Base-by-base conservation (phyloP, 1,140 invertebrate species). In the Frieseomelitta varia region DNA sequence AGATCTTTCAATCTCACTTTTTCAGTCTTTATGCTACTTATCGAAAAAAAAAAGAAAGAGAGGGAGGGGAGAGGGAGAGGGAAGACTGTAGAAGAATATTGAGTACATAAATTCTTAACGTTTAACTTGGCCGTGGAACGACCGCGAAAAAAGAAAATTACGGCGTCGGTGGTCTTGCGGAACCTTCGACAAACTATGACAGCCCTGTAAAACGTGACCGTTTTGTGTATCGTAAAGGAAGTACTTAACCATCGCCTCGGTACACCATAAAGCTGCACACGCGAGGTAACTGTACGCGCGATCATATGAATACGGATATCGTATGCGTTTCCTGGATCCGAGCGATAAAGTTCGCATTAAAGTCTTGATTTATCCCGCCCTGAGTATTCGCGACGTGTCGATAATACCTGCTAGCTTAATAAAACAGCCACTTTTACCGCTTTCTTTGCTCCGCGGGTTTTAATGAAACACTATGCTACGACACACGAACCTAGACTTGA, bases 211-310 rank as follows among this genome's bases (percentile, higher is more conserved):
- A 83, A 77, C 75, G 67, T 63, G 30, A 69, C 56, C 76, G 76
- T 84, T 67, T 72, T 72, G 68, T 71, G 51, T 79, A 83, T 85
- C 71, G 73, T 61, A 56, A 53, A 75, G 76, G 65, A 84, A 79
- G 75, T 75, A 47, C 39, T 47, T 47, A 74, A 74, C 71, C 79
- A 65, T 82, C 79, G 67, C 72, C 80, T 77, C 12, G 84, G 51
- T 53, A 71, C 47, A 82, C 51, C 74, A 65, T 69, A 69, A 85
- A 85, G 27, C 69, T 82, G 79, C 84, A 24, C 27, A 56, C 47
- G 27, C 56, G 34, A 79, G 19, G 47, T 84, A 79, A 84, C 82
- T 79, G 82, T 84, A 84, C 27, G 47, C 55, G 39, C 67, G 65
- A 61, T 79, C 56, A 79, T 55, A 47, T n/a, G 76, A 17, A 69